Base-by-base conservation (phyloP, 2,797 vertebrate genomes). In the Eospalax fontanierii region DNA sequence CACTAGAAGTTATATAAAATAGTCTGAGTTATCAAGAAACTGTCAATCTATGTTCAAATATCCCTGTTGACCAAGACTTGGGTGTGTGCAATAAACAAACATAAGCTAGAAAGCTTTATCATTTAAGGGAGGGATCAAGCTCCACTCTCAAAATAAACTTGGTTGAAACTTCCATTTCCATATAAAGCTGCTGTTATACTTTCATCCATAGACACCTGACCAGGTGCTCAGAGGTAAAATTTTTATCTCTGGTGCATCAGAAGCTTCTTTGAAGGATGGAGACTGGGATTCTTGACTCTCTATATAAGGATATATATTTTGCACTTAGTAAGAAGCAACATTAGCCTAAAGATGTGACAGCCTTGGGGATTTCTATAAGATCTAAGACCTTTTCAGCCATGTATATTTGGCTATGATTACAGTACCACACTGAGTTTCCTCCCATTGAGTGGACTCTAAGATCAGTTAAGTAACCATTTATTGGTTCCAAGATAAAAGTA, bases 11-110 rank as follows among this genome's bases (percentile, higher is more conserved):
- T 84, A 11, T 6, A 43, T 83, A 66, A 33, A 73, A 14, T n/a
- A 71, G 30, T 2, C 6, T 94, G 94, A 96, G 61, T 96, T 94
- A 97, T 82, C 19, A 43, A 76, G 89, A 86, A 91, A 91, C 85
- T 80, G 66, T 88, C 85, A 97, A 38, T 21, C 50, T 18, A 2
- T 76, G n/a, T 75, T 93, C 87, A 84, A 50, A 79, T 35, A 57
- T n/a, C n/a, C 78, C 46, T 68, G 82, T 76, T 90, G 74, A 94
- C 70, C 81, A 88, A 90, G 59, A 71, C 54, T 68, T 46, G 54
- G 61, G 78, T 85, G 82, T 63, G 46, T 59, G 30, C 57, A 40
- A 76, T 76, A 90, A 80, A 87, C 4, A 76, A 40, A 87, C 33
- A 68, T 59, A 81, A 91, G 66, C n/a, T 87, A 71, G 65, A 93